Conservation (phyloP, 2,888 invertebrate species). For the Anagyrus pseudococci region DNA sequence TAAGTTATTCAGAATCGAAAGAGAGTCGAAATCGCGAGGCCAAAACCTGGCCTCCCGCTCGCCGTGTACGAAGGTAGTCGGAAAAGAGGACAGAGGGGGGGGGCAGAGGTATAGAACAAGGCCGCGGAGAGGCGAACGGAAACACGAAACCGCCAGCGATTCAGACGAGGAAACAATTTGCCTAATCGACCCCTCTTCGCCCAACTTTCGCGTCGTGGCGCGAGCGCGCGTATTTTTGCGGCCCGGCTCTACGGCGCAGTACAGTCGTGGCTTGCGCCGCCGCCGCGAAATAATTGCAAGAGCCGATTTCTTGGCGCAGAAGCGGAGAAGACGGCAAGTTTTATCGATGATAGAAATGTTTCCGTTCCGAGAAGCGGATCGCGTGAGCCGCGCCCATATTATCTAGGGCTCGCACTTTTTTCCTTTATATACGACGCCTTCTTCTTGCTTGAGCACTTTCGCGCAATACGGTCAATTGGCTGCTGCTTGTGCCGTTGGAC, state of each 20-base stretch:
- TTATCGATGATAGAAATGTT: constrained; percentile 37
- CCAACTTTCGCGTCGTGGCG: constrained; percentile 27
- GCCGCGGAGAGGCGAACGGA: too few relatives aligned
- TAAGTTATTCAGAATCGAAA: too few relatives aligned
- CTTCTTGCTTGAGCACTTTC: background rate
- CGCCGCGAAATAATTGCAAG: too few relatives aligned
- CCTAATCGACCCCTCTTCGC: constrained; percentile 30
- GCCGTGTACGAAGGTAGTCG: too few relatives aligned
- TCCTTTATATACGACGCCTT: background rate
- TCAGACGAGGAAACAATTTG: constrained; percentile 40
- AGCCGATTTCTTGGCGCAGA: background rate
- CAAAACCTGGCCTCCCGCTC: too few relatives aligned
- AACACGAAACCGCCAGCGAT: too few relatives aligned
- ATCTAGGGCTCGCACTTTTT: background rate
- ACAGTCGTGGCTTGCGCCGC: background rate
- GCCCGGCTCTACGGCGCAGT: background rate
- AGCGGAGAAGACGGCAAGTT: constrained; percentile 34
- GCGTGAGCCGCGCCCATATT: constrained; percentile 27
- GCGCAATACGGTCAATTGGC: background rate
- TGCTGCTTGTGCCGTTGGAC: background rate
- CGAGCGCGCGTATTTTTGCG: background rate
- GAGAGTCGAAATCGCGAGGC: too few relatives aligned
- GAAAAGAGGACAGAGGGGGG: too few relatives aligned
- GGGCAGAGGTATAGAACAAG: too few relatives aligned
- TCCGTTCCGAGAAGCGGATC: constrained; percentile 33